phyloP scores from a whole-genome alignment of 1,140 invertebrate species.

The Sesamia nonagrioides region DNA sequence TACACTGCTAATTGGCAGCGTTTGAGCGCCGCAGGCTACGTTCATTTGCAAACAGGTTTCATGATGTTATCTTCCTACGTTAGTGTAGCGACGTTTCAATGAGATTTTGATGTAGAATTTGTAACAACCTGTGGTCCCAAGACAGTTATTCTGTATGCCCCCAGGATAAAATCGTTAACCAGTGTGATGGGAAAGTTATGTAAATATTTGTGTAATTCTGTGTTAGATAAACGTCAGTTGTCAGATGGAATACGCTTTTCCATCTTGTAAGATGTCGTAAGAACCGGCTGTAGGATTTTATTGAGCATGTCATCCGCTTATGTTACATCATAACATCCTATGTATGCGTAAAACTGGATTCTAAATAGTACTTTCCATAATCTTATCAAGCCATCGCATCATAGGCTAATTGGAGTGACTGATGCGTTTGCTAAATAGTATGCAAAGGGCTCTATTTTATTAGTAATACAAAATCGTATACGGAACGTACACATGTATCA shows the following conservation, averaged over 20 bases:
- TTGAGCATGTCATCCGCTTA: slow-evolving; percentile 2
- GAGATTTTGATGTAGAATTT: slow-evolving; percentile 37
- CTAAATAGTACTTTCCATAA: slow-evolving; percentile 8
- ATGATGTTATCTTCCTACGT: slow-evolving; percentile 40
- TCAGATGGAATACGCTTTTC: background rate
- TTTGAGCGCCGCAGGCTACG: slow-evolving; percentile 22
- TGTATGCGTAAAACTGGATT: background rate
- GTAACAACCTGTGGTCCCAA: background rate
- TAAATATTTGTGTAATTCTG: slow-evolving; percentile 19
- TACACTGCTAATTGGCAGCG: slow-evolving; percentile 43
- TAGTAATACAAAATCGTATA: too few relatives aligned
- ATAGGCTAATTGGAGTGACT: background rate
- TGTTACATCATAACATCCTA: background rate
- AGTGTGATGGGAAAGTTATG: slow-evolving; percentile 22
- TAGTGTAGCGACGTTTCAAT: slow-evolving; percentile 46
- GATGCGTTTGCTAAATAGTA: slow-evolving; percentile 9
- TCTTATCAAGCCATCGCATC: background rate
- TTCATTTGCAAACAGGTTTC: slow-evolving; percentile 48
- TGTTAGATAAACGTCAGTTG: slow-evolving; percentile 4
- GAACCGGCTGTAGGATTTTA: background rate
- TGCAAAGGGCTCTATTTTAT: background rate
- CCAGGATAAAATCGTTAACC: slow-evolving; percentile 7
- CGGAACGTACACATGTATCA: too few relatives aligned
- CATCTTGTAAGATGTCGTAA: background rate
- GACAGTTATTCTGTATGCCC: slow-evolving; percentile 24